These are phyloP conservation scores for Miopithecus talapoin DNA, from an alignment of 2,797 vertebrate species.

Conservation along the genomic window DNA sequence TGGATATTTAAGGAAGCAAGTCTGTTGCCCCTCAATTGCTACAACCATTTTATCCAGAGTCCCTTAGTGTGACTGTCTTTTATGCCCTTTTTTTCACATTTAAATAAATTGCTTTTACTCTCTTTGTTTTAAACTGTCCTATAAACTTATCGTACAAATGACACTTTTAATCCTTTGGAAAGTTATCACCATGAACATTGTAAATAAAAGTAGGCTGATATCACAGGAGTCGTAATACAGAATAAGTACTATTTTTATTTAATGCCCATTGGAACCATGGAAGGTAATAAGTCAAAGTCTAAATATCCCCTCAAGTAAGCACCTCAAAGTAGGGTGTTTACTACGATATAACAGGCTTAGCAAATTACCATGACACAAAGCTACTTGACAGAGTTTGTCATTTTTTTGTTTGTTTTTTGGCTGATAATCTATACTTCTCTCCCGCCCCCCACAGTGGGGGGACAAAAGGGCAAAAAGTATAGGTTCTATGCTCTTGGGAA, in stretches of 20 bases:
- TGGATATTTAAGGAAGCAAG: slow-evolving; percentile 37
- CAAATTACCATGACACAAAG: neutral
- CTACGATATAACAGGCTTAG: neutral
- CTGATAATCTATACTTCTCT: neutral
- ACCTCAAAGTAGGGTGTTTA: neutral
- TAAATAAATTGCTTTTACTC: neutral
- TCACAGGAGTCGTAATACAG: neutral
- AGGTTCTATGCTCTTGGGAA: neutral
- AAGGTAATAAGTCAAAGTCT: neutral
- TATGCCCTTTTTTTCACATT: neutral
- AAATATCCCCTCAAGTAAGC: neutral
- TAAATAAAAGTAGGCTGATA: neutral
- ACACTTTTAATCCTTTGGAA: slow-evolving; percentile 33
- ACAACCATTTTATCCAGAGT: neutral
- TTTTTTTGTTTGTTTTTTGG: neutral
- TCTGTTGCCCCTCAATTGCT: neutral
- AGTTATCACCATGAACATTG: slow-evolving; percentile 13
- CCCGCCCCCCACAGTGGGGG: neutral
- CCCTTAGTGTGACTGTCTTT: neutral
- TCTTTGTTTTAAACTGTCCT: neutral
- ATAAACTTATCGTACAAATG: neutral
- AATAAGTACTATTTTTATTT: neutral
- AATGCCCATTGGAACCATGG: neutral
- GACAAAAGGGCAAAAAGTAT: neutral
- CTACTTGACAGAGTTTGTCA: neutral